A percentile compares a stretch with the other conserved stretches of the same genome.
Evolutionary conservation across 2,888 invertebrate genomes (phyloP).

Genomic region (Drosophila phalerata): DNA sequence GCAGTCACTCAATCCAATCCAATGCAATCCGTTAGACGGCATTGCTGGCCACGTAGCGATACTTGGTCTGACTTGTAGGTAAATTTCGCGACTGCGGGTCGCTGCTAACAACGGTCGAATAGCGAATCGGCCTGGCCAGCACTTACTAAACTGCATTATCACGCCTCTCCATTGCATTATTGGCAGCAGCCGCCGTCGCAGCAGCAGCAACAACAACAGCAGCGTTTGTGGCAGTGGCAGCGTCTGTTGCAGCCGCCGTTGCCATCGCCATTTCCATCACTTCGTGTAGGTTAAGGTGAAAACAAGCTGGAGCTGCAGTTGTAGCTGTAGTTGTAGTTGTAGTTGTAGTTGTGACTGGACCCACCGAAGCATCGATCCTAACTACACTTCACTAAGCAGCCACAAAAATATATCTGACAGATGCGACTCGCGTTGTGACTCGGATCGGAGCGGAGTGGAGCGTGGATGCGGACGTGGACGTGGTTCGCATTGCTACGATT

Average conservation of each 20-base stretch:
- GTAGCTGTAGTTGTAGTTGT: slow-evolving; percentile 11
- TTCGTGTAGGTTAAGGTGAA: slow-evolving; percentile 74
- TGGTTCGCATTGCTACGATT: slow-evolving; percentile 73
- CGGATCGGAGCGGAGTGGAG: slow-evolving; percentile 5
- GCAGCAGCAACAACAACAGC: slow-evolving; percentile 18
- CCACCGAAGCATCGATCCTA: slow-evolving; percentile 71
- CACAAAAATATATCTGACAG: slow-evolving; percentile 80
- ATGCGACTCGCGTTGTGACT: slow-evolving; percentile 73
- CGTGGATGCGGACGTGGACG: slow-evolving; percentile 49
- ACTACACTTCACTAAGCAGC: slow-evolving; percentile 80
- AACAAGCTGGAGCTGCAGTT: slow-evolving; percentile 57
- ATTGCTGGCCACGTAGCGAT: slow-evolving; percentile 58
- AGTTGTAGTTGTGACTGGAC: slow-evolving; percentile 21
- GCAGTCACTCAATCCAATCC: slow-evolving; percentile 71
- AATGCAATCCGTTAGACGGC: slow-evolving; percentile 67
- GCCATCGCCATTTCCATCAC: slow-evolving; percentile 62
- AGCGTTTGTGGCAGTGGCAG: slow-evolving; percentile 1
- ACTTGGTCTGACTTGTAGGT: slow-evolving; percentile 47
- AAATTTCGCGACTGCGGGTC: slow-evolving; percentile 49
- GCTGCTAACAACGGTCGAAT: slow-evolving; percentile 47
- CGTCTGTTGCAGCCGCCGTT: slow-evolving; percentile 27
- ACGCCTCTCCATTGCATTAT: slow-evolving; percentile 81
- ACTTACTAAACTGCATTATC: slow-evolving; percentile 81
- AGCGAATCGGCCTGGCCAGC: slow-evolving; percentile 55
- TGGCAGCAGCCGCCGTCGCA: slow-evolving; percentile 62